Evolutionary conservation across 2,113 vertebrate species (phyloP).

Genomic region (Struthidea cinerea): DNA sequence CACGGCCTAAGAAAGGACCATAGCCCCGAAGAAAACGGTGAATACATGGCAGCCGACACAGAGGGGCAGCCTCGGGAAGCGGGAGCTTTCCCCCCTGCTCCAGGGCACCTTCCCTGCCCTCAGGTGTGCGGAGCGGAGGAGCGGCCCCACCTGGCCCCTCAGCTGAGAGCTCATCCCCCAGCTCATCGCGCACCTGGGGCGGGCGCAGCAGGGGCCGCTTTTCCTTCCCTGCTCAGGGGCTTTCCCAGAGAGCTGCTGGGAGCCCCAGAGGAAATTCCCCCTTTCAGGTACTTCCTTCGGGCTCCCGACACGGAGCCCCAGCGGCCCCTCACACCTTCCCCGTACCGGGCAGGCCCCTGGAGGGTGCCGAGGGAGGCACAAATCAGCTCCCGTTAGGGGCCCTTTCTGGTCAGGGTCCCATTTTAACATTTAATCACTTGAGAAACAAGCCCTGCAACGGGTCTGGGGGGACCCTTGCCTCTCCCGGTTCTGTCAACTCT

Average conservation of each 20-base stretch:
- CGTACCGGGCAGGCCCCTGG: rapidly evolving
- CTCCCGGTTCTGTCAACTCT: rapidly evolving
- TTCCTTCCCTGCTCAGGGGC: rapidly evolving
- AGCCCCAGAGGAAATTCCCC: rapidly evolving
- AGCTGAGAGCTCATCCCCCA: rapidly evolving
- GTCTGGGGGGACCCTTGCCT: rapidly evolving
- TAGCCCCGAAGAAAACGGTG: rapidly evolving
- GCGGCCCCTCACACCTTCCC: background rate
- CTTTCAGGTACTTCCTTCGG: background rate
- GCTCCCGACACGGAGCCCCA: rapidly evolving
- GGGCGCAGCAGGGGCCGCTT: rapidly evolving
- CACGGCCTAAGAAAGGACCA: rapidly evolving
- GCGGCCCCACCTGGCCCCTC: rapidly evolving
- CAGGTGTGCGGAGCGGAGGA: rapidly evolving
- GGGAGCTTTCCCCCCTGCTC: rapidly evolving
- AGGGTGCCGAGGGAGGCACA: no score
- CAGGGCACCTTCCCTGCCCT: background rate
- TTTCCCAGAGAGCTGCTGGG: background rate
- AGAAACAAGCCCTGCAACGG: rapidly evolving
- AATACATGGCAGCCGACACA: rapidly evolving
- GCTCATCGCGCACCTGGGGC: no score
- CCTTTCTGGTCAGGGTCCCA: rapidly evolving
- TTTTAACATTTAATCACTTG: rapidly evolving
- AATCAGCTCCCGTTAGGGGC: rapidly evolving
- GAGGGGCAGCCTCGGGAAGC: background rate